Evolutionary conservation across 2,888 invertebrate species (phyloP), one percentile per base, ranked within the genome.

Genomic region (Julus scandinavius): DNA sequence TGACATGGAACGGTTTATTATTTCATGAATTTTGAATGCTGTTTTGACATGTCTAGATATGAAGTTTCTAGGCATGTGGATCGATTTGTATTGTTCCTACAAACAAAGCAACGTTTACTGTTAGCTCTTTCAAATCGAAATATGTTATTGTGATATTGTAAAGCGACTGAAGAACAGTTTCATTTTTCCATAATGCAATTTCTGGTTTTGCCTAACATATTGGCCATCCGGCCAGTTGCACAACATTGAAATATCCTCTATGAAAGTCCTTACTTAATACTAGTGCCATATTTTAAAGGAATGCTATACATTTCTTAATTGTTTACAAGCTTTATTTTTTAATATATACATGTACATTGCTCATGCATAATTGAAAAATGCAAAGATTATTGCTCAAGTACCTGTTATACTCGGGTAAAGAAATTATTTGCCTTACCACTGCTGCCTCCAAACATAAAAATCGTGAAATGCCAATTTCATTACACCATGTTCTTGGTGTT

Each of bases 341-440:
- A 38, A 72, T 80, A 2, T 80, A 38, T 72, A 45, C 45, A 45
- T 45, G 5, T 45, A 45, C 6, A 17, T 54, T 54, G 54, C 15
- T 58, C 58, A 58, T 45, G 45, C 11, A 80, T 38, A 20, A 13
- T 80, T 38, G 80, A 11, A 80, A 9, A 80, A 80, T 80, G 38
- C 80, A 80, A 20, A 45, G 58, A 2, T 80, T 20, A 20, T 80
- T 80, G 38, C 80, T 80, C 80, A 80, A 80, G 80, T 80, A 38
- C 80, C 38, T 80, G 11, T 13, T 80, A 38, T 1, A 0, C 38
- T 13, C 29, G 11, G 29, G 80, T 11, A 38, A 72, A 72, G 9
- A 20, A 20, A 72, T 11, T 7, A 20, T 72, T 80, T 38, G 13
- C 20, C 38, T 80, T 72, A 72, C 5, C 17, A 29, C 29, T 29